These are phyloP conservation scores for Meteorus cinctellus DNA, from an alignment of 2,888 invertebrate species.

Conservation along the genomic window DNA sequence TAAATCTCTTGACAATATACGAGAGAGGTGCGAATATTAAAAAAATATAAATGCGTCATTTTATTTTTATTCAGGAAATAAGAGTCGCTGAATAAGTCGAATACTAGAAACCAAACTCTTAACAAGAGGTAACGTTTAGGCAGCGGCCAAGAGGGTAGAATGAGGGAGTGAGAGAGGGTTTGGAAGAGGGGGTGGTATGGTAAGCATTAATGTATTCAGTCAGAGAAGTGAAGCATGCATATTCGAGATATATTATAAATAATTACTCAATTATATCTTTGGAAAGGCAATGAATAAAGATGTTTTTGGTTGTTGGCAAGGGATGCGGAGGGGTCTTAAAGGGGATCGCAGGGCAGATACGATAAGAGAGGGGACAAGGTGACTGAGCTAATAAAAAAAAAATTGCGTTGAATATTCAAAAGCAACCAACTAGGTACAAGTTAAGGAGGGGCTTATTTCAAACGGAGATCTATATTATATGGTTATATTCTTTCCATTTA, in stretches of 20 bases:
- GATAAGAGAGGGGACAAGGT: slow-evolving; percentile 49
- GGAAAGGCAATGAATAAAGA: slow-evolving; percentile 74
- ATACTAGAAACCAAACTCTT: slow-evolving; percentile 65
- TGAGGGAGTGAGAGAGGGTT: slow-evolving; percentile 80
- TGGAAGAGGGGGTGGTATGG: slow-evolving; percentile 66
- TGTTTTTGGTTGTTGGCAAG: slow-evolving; percentile 64
- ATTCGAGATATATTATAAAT: slow-evolving; percentile 74
- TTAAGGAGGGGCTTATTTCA: slow-evolving; percentile 71
- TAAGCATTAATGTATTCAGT: slow-evolving; percentile 72
- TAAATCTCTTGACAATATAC: background rate
- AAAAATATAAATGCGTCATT: slow-evolving; percentile 20
- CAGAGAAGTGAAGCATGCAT: slow-evolving; percentile 73
- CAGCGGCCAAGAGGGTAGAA: slow-evolving; percentile 67
- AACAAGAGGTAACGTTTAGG: slow-evolving; percentile 68
- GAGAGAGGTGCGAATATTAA: background rate
- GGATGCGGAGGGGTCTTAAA: slow-evolving; percentile 58
- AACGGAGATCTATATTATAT: slow-evolving; percentile 73
- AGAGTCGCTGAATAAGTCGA: slow-evolving; percentile 57
- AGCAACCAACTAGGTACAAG: slow-evolving; percentile 73
- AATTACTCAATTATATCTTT: slow-evolving; percentile 74
- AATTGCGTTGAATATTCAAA: slow-evolving; percentile 72
- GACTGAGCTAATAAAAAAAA: slow-evolving; percentile 67
- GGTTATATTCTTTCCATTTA: slow-evolving; percentile 62
- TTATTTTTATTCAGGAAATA: slow-evolving; percentile 46
- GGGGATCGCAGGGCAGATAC: slow-evolving; percentile 44